A percentile compares a stretch with the other conserved stretches of the same genome.
These are phyloP conservation scores for Adela reaumurella DNA, from an alignment of 2,888 invertebrate genomes.

Conservation along the genomic window DNA sequence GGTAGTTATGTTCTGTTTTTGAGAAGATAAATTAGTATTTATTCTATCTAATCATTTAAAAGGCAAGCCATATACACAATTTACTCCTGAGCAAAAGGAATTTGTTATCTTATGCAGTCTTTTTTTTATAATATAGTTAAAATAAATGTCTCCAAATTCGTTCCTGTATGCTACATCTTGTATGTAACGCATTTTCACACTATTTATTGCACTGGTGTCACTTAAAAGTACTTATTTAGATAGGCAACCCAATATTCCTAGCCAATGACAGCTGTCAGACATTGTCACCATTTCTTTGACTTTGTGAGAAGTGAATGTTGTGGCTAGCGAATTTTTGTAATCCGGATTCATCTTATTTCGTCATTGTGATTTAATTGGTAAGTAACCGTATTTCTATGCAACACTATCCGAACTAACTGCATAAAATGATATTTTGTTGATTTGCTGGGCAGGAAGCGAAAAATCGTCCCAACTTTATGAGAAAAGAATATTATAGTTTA, in stretches of 20 bases:
- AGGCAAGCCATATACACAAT: too few relatives aligned
- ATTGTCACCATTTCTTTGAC: not conserved
- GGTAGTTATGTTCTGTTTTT: too few relatives aligned
- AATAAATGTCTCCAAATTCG: too few relatives aligned
- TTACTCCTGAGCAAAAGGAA: too few relatives aligned
- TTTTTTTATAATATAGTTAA: too few relatives aligned
- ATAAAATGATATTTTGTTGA: not conserved
- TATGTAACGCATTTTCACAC: not conserved
- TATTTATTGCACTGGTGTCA: not conserved
- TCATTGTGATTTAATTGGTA: not conserved
- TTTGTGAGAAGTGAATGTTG: not conserved
- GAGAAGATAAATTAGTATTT: too few relatives aligned
- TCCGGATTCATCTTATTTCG: not conserved
- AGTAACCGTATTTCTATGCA: not conserved
- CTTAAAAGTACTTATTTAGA: not conserved
- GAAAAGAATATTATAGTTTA: not conserved
- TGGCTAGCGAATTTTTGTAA: not conserved
- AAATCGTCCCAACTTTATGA: not conserved
- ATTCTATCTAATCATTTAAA: too few relatives aligned
- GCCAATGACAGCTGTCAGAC: not conserved
- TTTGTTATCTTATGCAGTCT: too few relatives aligned
- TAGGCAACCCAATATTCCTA: not conserved
- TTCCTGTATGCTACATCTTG: not conserved
- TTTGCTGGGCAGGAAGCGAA: not conserved
- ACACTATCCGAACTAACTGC: not conserved